Percentiles rank a stretch among this genome's conserved stretches.
phyloP scores from a whole-genome alignment of 2,113 vertebrate genomes.

The Diadophis punctatus region DNA sequence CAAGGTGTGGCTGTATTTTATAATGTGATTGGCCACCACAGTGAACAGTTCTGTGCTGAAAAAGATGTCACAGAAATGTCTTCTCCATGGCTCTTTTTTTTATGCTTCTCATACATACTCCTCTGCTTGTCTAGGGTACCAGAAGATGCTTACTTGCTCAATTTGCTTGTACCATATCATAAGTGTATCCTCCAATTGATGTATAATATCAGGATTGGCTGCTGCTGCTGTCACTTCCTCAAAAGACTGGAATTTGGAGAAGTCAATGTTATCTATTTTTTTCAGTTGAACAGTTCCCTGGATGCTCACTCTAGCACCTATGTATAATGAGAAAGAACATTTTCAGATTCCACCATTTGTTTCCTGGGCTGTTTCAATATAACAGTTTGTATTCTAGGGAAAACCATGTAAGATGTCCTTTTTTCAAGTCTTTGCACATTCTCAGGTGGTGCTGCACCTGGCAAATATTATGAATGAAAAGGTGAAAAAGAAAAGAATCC shows the following conservation, averaged over 20 bases:
- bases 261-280: slow-evolving; percentile 66
- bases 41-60: neutral
- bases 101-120: neutral
- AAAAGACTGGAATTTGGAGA: slow-evolving; percentile 69
- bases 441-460: neutral
- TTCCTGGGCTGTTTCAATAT: neutral
- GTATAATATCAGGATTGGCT: slow-evolving; percentile 66
- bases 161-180: slow-evolving; percentile 82
- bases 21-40: neutral
- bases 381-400: neutral
- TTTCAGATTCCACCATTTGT: slow-evolving; percentile 4
- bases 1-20: neutral
- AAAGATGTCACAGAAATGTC: neutral
- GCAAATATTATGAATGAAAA: neutral
- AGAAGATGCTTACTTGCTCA: slow-evolving; percentile 66
- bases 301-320: slow-evolving; percentile 70
- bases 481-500: neutral
- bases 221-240: slow-evolving; percentile 72
- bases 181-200: slow-evolving; percentile 75
- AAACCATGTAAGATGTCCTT: neutral
- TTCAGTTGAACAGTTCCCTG: slow-evolving; percentile 71
- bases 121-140: neutral
- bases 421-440: neutral
- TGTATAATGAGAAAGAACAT: neutral
- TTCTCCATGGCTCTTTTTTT: neutral